Evolutionary conservation across 2,797 vertebrate species (phyloP).

Genomic region (Hirundo rustica): DNA sequence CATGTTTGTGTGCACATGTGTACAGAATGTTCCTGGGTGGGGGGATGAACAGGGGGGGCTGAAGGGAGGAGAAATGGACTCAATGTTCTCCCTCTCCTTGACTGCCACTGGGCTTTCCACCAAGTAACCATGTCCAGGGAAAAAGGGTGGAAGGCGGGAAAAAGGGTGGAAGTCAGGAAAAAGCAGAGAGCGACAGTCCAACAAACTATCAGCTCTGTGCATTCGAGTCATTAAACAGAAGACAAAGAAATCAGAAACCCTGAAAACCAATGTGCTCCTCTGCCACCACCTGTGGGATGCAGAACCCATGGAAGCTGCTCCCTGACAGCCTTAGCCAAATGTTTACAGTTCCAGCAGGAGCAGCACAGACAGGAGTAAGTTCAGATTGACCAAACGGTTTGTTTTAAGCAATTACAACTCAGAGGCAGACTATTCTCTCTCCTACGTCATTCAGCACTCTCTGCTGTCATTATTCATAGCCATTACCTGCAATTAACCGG

Average conservation of each 20-base stretch:
- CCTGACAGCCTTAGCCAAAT: not conserved
- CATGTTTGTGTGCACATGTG: fast-evolving
- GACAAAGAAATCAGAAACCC: not conserved
- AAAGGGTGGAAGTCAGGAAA: not conserved
- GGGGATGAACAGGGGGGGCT: not conserved
- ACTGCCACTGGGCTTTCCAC: not conserved
- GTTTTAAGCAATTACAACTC: not conserved
- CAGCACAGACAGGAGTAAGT: not conserved
- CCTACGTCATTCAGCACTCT: not conserved
- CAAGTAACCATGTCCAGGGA: not conserved
- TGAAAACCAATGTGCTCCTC: not conserved
- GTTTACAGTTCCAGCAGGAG: not conserved
- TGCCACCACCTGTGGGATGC: not conserved
- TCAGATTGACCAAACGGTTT: not conserved
- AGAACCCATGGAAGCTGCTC: not conserved
- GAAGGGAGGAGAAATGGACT: not conserved
- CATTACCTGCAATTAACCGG: constrained; percentile 10
- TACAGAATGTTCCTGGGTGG: not conserved
- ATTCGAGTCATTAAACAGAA: not conserved
- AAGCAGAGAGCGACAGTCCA: not conserved
- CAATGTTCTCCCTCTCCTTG: not conserved
- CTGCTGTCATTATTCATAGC: not conserved
- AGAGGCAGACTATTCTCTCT: not conserved
- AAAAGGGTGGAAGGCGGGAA: not conserved
- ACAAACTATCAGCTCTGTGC: not conserved